These are phyloP conservation scores for Marmota monax DNA, from an alignment of 2,113 vertebrate species.

Conservation along the genomic window DNA sequence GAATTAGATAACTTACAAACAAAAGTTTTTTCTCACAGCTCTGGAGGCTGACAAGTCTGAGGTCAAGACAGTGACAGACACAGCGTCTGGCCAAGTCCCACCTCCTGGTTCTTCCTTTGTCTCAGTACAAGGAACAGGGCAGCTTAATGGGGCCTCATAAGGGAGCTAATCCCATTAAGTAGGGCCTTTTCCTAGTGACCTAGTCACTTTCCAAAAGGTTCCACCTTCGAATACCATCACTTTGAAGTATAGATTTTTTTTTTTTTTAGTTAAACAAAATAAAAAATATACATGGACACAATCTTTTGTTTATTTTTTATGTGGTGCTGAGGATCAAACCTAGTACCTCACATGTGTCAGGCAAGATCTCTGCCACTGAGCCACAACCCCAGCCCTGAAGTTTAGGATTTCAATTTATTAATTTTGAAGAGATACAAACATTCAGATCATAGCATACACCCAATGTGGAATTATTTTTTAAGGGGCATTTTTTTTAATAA, in stretches of 20 bases:
- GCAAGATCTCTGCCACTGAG: too few relatives aligned
- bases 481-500: background rate
- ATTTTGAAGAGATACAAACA: background rate
- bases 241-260: background rate
- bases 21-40: background rate
- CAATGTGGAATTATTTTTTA: constrained; percentile 33
- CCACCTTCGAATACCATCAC: background rate
- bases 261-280: too few relatives aligned
- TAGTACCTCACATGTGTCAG: too few relatives aligned
- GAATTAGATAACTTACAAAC: background rate
- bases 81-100: background rate
- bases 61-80: background rate
- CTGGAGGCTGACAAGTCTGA: background rate
- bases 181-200: background rate
- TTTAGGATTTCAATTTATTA: background rate
- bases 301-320: too few relatives aligned
- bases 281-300: too few relatives aligned
- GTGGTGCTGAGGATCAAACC: too few relatives aligned
- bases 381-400: too few relatives aligned
- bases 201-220: background rate
- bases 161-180: background rate
- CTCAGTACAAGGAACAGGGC: background rate
- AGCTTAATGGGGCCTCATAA: too few relatives aligned
- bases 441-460: background rate
- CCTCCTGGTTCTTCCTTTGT: background rate